Base-by-base conservation (phyloP, 1,140 invertebrate species). In the Aphaenogaster floridana region DNA sequence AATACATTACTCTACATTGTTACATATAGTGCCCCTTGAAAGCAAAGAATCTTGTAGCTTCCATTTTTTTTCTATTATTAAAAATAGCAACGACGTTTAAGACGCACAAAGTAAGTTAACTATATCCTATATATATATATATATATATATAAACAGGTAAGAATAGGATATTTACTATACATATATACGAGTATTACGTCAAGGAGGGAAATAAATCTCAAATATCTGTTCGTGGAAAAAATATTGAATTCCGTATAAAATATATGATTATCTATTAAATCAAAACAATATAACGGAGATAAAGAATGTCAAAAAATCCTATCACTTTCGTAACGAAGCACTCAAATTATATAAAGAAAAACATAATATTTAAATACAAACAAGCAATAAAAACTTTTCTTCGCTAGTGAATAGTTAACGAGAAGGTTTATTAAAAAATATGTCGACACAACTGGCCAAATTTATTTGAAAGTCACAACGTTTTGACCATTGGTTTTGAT, bases 271-370 rank as follows among this genome's bases (percentile, higher is more conserved):
- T 68, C 1, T 42, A 52, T 76, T 50, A 36, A 59, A 3, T 28
- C 45, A 13, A 36, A 79, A 50, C 17, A 34, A 48, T 11, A 59
- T 17, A 39, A 64, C 21, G 3, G 13, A 64, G 48, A 50, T 68
- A 28, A 57, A 42, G 5, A 7, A 15, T 17, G 15, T 50, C 8
- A 28, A 34, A 66, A 21, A 13, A 80, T 54, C 1, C 13, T n/a
- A 69, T 54, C 54, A 45, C 11, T 13, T 48, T 61, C n/a, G 6
- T 45, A 45, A 61, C 39, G 3, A 6, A 48, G 28, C n/a, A 68
- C n/a, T 68, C 11, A 39, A 68, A 42, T 66, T 39, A n/a, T 63
- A 63, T 36, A 63, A 63, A 63, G 17, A 66, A 66, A 34, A 39
- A 66, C 5, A 17, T 17, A 17, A 66, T 8, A 64, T 36, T 78